Conservation (phyloP, 2,113 vertebrate genomes). For the Xyrauchen texanus region DNA sequence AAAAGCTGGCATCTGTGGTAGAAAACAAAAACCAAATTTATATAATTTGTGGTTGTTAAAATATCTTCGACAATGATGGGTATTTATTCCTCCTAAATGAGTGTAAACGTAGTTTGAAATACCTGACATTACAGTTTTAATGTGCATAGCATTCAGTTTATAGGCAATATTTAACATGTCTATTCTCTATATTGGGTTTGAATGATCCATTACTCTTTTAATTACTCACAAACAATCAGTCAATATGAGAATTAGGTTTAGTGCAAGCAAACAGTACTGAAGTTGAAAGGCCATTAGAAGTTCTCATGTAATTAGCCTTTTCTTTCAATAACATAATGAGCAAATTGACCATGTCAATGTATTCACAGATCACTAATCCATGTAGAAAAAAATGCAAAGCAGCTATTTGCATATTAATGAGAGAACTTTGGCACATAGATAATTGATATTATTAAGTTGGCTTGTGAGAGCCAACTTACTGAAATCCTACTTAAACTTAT, state of each 20-base stretch:
- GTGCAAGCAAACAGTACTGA: neutral
- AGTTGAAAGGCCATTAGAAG: slow-evolving; percentile 2
- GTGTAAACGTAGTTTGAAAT: neutral
- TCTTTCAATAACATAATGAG: neutral
- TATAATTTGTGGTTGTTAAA: slow-evolving; percentile 52
- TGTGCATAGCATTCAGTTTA: neutral
- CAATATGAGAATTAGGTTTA: slow-evolving; percentile 3
- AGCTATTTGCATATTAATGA: slow-evolving; percentile 33
- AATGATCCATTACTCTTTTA: slow-evolving; percentile 25
- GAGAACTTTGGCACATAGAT: neutral
- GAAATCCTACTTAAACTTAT: no score
- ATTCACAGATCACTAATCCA: slow-evolving; percentile 12
- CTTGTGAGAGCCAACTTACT: no score
- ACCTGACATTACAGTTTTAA: neutral
- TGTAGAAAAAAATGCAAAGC: neutral
- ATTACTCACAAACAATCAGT: slow-evolving; percentile 22
- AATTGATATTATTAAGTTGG: neutral
- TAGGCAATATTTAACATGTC: neutral
- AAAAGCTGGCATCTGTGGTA: slow-evolving; percentile 54
- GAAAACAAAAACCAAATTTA: slow-evolving; percentile 54
- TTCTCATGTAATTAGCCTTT: neutral
- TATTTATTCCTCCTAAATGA: slow-evolving; percentile 1
- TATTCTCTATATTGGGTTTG: neutral
- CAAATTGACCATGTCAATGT: slow-evolving; percentile 11
- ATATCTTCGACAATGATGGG: slow-evolving; percentile 13